Evolutionary conservation across 2,888 invertebrate genomes (phyloP).

Genomic region (Mythimna albipuncta): DNA sequence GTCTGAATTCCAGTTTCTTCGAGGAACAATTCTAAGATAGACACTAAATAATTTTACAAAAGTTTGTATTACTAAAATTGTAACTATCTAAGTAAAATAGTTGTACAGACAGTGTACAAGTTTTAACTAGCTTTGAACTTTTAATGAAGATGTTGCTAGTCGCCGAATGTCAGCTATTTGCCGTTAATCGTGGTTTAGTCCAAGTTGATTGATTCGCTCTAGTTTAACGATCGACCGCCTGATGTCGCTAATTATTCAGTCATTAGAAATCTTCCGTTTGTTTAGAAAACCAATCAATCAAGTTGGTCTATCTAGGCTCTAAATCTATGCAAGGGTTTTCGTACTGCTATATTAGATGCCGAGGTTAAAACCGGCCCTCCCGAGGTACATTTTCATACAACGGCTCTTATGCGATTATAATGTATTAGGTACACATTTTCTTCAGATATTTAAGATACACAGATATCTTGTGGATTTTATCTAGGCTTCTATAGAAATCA

Average conservation of each 20-base stretch:
- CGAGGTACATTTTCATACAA: no score
- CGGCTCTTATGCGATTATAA: no score
- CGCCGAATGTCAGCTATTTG: constrained; percentile 31
- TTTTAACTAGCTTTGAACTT: constrained; percentile 47
- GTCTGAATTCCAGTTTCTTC: neutral
- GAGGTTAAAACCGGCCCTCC: neutral
- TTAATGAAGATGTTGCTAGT: constrained; percentile 38
- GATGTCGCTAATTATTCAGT: constrained; percentile 42
- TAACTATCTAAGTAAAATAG: neutral
- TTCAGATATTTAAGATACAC: no score
- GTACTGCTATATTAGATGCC: neutral
- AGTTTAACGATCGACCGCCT: constrained; percentile 30
- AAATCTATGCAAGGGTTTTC: neutral
- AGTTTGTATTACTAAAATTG: neutral
- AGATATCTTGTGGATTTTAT: no score
- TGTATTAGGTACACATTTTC: no score
- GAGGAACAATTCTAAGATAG: neutral
- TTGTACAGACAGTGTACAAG: constrained; percentile 20
- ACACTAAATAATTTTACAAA: neutral
- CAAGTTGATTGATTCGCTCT: constrained; percentile 53
- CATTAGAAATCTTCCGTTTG: constrained; percentile 24
- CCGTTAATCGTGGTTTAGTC: constrained; percentile 42
- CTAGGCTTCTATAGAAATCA: no score
- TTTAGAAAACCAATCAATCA: constrained; percentile 11
- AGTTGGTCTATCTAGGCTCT: neutral